These are phyloP conservation scores for Trematomus loennbergii DNA, from an alignment of 2,113 vertebrate species.

Conservation along the genomic window DNA sequence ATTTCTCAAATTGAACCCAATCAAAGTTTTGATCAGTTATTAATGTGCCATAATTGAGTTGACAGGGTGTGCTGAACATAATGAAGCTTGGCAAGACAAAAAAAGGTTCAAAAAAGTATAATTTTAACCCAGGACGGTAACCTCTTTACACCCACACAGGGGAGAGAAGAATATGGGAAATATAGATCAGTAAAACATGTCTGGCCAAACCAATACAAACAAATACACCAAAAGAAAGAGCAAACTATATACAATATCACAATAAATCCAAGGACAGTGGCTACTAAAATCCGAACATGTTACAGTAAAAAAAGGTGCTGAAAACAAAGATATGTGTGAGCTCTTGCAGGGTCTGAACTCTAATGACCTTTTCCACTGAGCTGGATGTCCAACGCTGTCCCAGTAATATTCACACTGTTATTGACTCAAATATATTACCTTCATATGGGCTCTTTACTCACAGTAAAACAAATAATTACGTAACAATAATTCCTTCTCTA, in stretches of 20 bases:
- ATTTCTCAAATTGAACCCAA: not conserved
- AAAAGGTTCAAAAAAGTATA: not conserved
- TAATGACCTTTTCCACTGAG: not conserved
- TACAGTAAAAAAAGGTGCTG: conserved; percentile 61
- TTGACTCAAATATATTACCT: conserved; percentile 7
- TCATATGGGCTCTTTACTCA: conserved; percentile 41
- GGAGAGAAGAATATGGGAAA: not conserved
- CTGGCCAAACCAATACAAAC: conserved; percentile 38
- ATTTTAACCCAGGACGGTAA: not conserved
- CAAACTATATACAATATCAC: not conserved
- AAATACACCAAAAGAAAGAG: conserved; percentile 19
- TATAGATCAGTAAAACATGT: conserved; percentile 23
- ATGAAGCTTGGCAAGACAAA: conserved; percentile 13
- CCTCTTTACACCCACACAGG: not conserved
- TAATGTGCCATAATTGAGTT: conserved; percentile 6
- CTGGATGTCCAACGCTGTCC: not conserved
- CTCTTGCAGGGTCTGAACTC: not conserved
- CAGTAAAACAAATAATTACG: conserved; percentile 36
- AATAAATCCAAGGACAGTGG: conserved; percentile 5
- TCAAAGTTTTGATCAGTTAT: not conserved
- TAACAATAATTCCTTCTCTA: conserved; percentile 7
- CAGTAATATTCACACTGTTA: conserved; percentile 8
- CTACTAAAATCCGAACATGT: conserved; percentile 42
- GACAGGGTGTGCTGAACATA: not conserved
- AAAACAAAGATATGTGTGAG: conserved; percentile 40